These are phyloP conservation scores for Zhuqinia jingwanae DNA, from an alignment of 2,888 invertebrate genomes.

Conservation along the genomic window DNA sequence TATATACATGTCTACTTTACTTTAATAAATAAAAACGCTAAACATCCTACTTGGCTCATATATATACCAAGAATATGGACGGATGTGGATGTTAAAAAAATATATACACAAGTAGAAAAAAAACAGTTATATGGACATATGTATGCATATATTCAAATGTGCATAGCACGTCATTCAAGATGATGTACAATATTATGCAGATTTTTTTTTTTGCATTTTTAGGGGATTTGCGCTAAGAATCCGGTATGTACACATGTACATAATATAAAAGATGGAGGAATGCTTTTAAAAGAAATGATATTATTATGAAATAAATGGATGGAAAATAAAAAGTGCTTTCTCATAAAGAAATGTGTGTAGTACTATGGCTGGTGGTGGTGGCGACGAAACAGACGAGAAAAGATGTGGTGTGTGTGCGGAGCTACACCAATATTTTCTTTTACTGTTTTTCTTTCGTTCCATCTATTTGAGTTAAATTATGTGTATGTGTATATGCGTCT, in stretches of 20 bases:
- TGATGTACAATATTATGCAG: conserved; percentile 45
- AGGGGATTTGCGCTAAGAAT: conserved; percentile 46
- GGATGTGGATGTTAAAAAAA: neutral
- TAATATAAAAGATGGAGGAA: neutral
- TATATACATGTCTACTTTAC: too few relatives aligned
- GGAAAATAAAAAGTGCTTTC: neutral
- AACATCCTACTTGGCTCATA: too few relatives aligned
- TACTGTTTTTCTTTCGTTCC: conserved; percentile 18
- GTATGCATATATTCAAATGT: neutral
- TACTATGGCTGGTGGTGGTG: too few relatives aligned
- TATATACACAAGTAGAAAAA: too few relatives aligned
- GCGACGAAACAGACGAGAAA: too few relatives aligned
- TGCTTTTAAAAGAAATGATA: neutral
- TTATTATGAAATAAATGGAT: neutral
- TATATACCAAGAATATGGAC: neutral
- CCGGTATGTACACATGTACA: conserved; percentile 2
- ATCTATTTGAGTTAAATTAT: neutral
- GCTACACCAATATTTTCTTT: conserved; percentile 13
- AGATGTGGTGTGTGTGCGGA: neutral
- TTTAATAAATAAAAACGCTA: too few relatives aligned
- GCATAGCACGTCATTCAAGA: conserved; percentile 7
- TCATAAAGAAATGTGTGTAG: too few relatives aligned
- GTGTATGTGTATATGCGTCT: neutral
- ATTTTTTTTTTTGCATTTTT: conserved; percentile 45
- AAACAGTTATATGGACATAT: too few relatives aligned